Evolutionary conservation across 2,888 invertebrate genomes (phyloP).

Genomic region (Limnephilus marmoratus): DNA sequence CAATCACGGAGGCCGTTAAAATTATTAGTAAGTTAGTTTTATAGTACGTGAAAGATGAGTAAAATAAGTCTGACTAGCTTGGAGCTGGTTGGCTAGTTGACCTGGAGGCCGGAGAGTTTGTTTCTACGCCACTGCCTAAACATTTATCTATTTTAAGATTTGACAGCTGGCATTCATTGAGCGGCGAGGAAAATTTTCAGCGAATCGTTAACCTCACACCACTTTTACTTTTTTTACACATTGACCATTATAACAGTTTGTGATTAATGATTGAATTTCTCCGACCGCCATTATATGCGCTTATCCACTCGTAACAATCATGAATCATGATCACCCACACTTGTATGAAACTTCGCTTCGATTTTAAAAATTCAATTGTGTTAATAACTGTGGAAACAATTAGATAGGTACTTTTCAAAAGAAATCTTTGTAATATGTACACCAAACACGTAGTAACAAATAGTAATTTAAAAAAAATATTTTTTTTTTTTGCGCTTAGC

Average conservation of each 20-base stretch:
- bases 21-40: no score
- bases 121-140: neutral
- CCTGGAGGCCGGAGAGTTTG: neutral
- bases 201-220: neutral
- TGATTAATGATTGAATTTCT: conserved; percentile 12
- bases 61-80: no score
- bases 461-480: no score
- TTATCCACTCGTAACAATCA: conserved; percentile 1
- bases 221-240: neutral
- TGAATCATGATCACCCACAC: neutral
- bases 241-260: neutral
- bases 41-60: no score
- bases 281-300: neutral
- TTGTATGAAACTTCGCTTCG: neutral
- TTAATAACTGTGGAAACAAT: neutral
- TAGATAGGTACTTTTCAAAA: neutral
- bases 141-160: neutral
- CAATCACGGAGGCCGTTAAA: no score
- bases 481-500: no score
- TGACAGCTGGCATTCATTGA: neutral
- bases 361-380: neutral
- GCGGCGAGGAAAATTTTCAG: neutral
- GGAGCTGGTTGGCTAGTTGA: neutral
- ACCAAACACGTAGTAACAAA: neutral
- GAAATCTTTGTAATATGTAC: neutral